Conservation (phyloP, 2,113 vertebrate species). For the Platysternon megacephalum region DNA sequence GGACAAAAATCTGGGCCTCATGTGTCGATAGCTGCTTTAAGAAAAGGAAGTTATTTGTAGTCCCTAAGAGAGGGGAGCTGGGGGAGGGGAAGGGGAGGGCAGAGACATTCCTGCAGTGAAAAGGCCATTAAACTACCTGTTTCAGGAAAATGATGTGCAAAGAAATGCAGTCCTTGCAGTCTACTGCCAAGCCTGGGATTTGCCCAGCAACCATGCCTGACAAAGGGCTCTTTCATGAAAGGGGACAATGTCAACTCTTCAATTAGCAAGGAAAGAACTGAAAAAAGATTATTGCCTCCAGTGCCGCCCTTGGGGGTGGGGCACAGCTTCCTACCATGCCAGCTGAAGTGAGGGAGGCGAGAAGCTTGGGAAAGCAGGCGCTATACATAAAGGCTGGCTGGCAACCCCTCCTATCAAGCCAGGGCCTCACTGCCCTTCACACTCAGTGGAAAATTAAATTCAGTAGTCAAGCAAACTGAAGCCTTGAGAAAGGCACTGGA, state of each 20-base stretch:
- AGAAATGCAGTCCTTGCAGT: not conserved
- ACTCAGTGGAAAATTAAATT: not conserved
- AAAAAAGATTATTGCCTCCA: constrained; percentile 70
- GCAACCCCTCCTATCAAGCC: not conserved
- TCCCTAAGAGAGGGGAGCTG: not conserved
- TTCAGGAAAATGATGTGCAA: not conserved
- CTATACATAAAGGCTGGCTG: not conserved
- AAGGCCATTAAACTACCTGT: constrained; percentile 47
- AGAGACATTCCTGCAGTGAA: not conserved
- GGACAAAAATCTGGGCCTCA: not conserved
- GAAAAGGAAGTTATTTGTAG: not conserved
- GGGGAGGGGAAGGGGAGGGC: not conserved
- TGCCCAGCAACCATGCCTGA: constrained; percentile 55
- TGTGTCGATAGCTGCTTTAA: not conserved
- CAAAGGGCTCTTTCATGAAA: constrained; percentile 75
- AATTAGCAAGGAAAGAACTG: constrained; percentile 54
- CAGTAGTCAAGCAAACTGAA: not conserved
- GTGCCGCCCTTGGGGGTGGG: not conserved
- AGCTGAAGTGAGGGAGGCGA: not conserved
- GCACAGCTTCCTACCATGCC: not conserved
- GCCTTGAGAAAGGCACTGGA: not conserved
- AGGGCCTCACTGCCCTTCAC: not conserved
- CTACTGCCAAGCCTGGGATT: constrained; percentile 37
- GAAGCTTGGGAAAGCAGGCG: not conserved
- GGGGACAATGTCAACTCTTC: constrained; percentile 61